phyloP scores from a whole-genome alignment of 2,888 invertebrate species.

The Cantharis lateralis region DNA sequence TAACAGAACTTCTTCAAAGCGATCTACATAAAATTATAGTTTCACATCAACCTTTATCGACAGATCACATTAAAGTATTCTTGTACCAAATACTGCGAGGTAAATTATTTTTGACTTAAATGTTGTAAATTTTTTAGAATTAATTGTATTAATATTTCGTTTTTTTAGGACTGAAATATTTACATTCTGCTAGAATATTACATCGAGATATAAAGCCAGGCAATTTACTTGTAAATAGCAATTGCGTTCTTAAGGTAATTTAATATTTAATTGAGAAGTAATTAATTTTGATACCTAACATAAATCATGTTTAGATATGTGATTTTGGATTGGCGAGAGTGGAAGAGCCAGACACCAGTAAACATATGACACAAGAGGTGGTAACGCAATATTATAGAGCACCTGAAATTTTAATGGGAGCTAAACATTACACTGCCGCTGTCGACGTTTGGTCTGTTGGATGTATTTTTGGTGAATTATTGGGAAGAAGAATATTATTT shows the following conservation, averaged over 20 bases:
- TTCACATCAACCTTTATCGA: conserved; percentile 96
- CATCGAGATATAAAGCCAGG: conserved; percentile 99
- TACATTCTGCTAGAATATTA: conserved; percentile 96
- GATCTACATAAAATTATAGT: conserved; percentile 99
- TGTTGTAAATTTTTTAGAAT: neutral
- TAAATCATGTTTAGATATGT: conserved; percentile 74
- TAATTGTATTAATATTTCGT: conserved; percentile 9
- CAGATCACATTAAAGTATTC: conserved; percentile 99
- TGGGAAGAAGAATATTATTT: conserved; percentile 94
- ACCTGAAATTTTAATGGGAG: conserved; percentile 98
- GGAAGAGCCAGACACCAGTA: conserved; percentile 90
- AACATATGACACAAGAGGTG: conserved; percentile 99
- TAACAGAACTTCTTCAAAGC: conserved; percentile 98
- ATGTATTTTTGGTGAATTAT: conserved; percentile 97
- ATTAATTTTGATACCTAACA: neutral
- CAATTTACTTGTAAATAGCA: conserved; percentile 97
- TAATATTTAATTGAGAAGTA: neutral
- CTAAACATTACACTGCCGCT: conserved; percentile 93
- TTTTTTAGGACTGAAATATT: conserved; percentile 89
- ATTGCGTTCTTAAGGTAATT: conserved; percentile 91
- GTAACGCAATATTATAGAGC: conserved; percentile 99
- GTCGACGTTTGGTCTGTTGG: conserved; percentile 99
- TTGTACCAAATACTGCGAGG: conserved; percentile 99
- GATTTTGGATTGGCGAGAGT: conserved; percentile 98
- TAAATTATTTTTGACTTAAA: conserved; percentile 54